These are phyloP conservation scores for Lycophotia porphyrea DNA, from an alignment of 2,888 invertebrate species.

Conservation along the genomic window DNA sequence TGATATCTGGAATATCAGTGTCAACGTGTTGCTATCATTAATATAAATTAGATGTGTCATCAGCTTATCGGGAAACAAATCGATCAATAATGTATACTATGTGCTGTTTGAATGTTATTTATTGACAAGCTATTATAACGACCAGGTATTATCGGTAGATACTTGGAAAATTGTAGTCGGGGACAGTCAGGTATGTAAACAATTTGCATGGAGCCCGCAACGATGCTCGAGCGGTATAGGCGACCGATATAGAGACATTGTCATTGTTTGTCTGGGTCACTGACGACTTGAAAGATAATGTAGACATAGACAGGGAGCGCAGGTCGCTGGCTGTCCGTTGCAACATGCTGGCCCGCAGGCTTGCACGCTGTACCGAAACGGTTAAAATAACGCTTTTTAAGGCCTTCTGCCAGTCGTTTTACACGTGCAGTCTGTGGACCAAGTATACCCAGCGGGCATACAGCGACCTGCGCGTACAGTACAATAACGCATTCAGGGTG, in stretches of 20 bases:
- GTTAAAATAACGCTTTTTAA: no score
- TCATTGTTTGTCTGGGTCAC: no score
- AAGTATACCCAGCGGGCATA: no score
- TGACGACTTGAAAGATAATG: no score
- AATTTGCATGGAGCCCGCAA: conserved; percentile 1
- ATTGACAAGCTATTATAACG: conserved; percentile 40
- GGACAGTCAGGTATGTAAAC: conserved; percentile 23
- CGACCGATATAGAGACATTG: conserved; percentile 24
- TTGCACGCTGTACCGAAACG: no score
- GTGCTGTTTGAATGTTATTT: conserved; percentile 45
- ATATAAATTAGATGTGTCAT: conserved; percentile 60
- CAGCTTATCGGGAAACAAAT: conserved; percentile 50
- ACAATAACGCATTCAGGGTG: no score
- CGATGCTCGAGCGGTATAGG: conserved; percentile 1
- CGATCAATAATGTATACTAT: conserved; percentile 56
- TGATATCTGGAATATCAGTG: conserved; percentile 49
- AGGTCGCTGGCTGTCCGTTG: no score
- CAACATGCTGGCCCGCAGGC: no score
- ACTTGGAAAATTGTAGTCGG: conserved; percentile 16
- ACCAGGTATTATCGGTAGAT: conserved; percentile 32
- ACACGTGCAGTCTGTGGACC: no score
- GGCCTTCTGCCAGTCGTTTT: no score
- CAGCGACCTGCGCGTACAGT: no score
- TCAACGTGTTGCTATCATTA: conserved; percentile 54
- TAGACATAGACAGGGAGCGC: no score